Evolutionary conservation across 2,888 invertebrate genomes (phyloP).

Genomic region (Apodemia mormo): DNA sequence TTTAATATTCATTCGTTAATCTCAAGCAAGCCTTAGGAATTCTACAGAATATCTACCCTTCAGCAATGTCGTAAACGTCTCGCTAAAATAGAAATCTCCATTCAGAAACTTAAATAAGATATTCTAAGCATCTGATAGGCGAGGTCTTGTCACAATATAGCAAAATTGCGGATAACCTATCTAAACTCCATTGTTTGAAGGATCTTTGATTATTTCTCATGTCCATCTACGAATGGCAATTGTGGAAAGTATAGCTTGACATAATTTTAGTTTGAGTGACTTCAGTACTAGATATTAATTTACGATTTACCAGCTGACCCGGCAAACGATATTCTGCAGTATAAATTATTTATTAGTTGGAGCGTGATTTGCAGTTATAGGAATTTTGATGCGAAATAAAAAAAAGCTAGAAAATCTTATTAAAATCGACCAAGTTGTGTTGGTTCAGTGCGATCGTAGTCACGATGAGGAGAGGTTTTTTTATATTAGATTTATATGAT

Average conservation of each 20-base stretch:
- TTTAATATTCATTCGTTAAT: no score
- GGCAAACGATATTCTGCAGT: no score
- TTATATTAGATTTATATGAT: no score
- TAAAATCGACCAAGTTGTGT: no score
- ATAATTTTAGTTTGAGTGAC: constrained; percentile 4
- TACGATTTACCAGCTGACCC: no score
- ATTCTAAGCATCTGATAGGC: not conserved
- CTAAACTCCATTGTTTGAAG: constrained; percentile 8
- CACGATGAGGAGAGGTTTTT: no score
- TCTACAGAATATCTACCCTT: not conserved
- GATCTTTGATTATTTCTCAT: constrained; percentile 2
- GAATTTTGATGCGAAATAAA: no score
- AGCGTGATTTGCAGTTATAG: no score
- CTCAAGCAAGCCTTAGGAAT: not conserved
- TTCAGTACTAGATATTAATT: not conserved
- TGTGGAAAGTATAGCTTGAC: constrained; percentile 9
- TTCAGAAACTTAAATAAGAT: not conserved
- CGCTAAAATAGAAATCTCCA: constrained; percentile 1
- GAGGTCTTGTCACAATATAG: constrained; percentile 14
- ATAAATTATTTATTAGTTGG: no score
- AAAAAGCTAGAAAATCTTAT: no score
- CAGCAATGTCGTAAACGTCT: not conserved
- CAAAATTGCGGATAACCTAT: constrained; percentile 10
- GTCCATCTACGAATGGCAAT: constrained; percentile 6
- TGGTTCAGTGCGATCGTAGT: no score